Percentiles rank a stretch among this genome's conserved stretches.
Conservation (phyloP, 2,888 invertebrate genomes). For the Caenorhabditis sulstoni region DNA sequence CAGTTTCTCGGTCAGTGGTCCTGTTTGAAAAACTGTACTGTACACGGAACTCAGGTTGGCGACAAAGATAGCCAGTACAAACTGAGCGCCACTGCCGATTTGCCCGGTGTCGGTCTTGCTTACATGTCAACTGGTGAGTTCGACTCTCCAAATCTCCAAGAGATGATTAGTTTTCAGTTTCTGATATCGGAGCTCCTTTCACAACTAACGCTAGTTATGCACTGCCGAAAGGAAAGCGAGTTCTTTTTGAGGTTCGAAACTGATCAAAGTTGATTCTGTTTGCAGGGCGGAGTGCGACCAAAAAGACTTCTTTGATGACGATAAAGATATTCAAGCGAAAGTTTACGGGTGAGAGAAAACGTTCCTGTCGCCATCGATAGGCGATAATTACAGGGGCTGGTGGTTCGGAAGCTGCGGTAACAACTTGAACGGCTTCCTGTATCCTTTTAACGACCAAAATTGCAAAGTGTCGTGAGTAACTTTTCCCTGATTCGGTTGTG, state of each 20-base stretch:
- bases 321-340: not conserved
- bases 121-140: constrained; percentile 13
- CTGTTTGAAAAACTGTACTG: not conserved
- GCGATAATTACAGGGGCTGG: constrained; percentile 67
- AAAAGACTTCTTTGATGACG: constrained; percentile 27
- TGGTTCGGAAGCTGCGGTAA: constrained; percentile 70
- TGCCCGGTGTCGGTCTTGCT: constrained; percentile 53
- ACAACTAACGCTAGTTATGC: not conserved
- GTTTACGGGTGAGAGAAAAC: constrained; percentile 16
- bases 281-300: constrained; percentile 38
- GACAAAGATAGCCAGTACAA: constrained; percentile 30
- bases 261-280: too few species aligned
- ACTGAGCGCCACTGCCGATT: constrained; percentile 44
- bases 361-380: not conserved
- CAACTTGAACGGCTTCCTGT: constrained; percentile 64
- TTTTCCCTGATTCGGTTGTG: not conserved
- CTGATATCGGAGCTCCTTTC: constrained; percentile 27
- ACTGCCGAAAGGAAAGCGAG: constrained; percentile 24
- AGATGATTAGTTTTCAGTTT: constrained; percentile 7
- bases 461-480: constrained; percentile 2
- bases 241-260: not conserved
- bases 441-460: not conserved
- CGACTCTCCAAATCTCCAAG: not conserved
- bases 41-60: constrained; percentile 36
- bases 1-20: constrained; percentile 57